Percentiles rank a stretch among this genome's conserved stretches.
Conservation (phyloP, 1,140 invertebrate species). For the Eurosta solidaginis region DNA sequence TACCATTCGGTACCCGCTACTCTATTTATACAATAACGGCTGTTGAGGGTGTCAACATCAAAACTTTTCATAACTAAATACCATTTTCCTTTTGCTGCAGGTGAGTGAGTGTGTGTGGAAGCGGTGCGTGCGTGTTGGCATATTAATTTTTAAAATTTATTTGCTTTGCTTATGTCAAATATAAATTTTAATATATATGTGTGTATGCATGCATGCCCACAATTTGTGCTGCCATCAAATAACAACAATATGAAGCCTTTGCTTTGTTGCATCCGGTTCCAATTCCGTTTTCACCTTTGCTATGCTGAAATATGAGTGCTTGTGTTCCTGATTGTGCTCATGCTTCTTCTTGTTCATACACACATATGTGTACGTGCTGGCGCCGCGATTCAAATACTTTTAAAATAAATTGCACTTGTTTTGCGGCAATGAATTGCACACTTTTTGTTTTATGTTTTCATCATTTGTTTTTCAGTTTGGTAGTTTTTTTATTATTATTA, state of each 20-base stretch:
- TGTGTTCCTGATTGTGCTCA: background rate
- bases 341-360: background rate
- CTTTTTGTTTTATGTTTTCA: background rate
- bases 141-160: background rate
- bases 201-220: background rate
- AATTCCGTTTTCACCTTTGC: background rate
- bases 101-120: background rate
- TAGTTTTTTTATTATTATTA: background rate
- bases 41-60: background rate
- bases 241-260: background rate
- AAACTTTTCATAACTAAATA: background rate
- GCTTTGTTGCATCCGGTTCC: background rate
- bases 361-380: constrained; percentile 5
- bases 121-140: background rate
- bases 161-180: background rate
- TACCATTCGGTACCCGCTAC: too few relatives aligned
- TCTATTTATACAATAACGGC: too few relatives aligned
- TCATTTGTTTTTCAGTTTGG: background rate
- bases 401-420: constrained; percentile 10
- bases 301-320: too few relatives aligned
- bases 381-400: background rate
- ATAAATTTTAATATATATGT: too few relatives aligned
- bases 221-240: background rate
- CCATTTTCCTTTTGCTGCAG: background rate
- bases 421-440: constrained; percentile 15